Evolutionary conservation across 2,888 invertebrate genomes (phyloP), one percentile per base, ranked within the genome.

Genomic region (Sisyra nigra): DNA sequence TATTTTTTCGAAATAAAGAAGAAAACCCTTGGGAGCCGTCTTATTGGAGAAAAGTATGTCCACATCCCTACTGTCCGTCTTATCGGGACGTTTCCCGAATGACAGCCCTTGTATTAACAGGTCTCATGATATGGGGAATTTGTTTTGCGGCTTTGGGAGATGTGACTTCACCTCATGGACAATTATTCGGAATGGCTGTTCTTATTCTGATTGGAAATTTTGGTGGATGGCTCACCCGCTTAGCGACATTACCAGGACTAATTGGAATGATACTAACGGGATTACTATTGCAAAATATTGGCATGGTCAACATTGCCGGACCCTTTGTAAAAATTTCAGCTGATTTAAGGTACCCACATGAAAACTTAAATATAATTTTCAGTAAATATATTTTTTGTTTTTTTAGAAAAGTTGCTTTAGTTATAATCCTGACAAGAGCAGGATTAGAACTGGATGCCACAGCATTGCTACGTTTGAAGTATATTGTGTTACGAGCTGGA

Each of bases 371-470:
- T 32, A 32, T 32, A 11, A 32, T 32, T 32, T 11, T n/a, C 11
- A 34, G 8, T 34, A 15, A n/a, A n/a, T 34, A 34, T 34, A n/a
- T 34, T 24, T 40, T 44, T 45, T 52, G 49, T 50, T 47, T 47
- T 71, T 72, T 41, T 69, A 88, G 94, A 57, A 85, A 85, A 71
- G 76, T 89, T 43, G 92, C 94, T 13, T 66, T 96, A 55, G 88
- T 89, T 6, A 85, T 94, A 47, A 93, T 96, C 52, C 68, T 96
- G 52, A 85, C 85, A 34, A 71, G 94, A 60, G 96, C 94, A 47
- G 96, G 96, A 13, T 69, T 96, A 52, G 93, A 93, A 59, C 69
- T 96, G 58, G 93, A 96, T 59, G 87, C 92, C 2, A 66, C 70
- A 41, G 91, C 89, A 2, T 70, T 96, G 62, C 81, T 78, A 59